A percentile compares a stretch with the other conserved stretches of the same genome.
Evolutionary conservation across 2,888 invertebrate genomes (phyloP).

Genomic region (Diaphora mendica): DNA sequence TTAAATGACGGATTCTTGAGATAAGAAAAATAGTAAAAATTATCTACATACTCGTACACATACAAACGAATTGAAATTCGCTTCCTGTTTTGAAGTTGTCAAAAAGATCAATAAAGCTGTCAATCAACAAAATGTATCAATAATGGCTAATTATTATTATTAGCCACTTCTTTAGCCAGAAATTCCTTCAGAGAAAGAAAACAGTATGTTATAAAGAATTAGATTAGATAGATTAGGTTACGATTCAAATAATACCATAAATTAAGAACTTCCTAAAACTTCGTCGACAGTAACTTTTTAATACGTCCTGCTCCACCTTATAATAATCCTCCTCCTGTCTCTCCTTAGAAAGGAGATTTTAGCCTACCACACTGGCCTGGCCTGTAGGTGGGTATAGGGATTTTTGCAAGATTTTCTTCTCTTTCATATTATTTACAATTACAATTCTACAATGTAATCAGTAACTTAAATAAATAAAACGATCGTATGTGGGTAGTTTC

Average conservation of each 20-base stretch:
- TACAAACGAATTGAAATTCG: no score
- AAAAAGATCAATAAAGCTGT: neutral
- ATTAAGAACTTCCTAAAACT: conserved; percentile 7
- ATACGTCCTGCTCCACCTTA: neutral
- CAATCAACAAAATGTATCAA: no score
- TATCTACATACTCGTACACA: no score
- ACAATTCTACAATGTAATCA: neutral
- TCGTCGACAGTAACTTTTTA: neutral
- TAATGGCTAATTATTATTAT: neutral
- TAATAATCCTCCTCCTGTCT: no score
- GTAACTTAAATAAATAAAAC: conserved; percentile 23
- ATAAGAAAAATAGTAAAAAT: no score
- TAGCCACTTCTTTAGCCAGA: neutral
- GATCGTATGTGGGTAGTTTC: conserved; percentile 25
- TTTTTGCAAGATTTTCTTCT: neutral
- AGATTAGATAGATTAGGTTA: no score
- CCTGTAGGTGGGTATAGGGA: neutral
- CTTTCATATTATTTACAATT: neutral
- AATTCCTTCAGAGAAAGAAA: neutral
- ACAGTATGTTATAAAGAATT: neutral
- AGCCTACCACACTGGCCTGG: no score
- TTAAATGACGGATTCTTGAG: no score
- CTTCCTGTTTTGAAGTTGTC: no score
- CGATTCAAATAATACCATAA: neutral
- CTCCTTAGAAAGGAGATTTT: no score